phyloP scores from a whole-genome alignment of 2,797 vertebrate genomes.

The Gallinago stenura region DNA sequence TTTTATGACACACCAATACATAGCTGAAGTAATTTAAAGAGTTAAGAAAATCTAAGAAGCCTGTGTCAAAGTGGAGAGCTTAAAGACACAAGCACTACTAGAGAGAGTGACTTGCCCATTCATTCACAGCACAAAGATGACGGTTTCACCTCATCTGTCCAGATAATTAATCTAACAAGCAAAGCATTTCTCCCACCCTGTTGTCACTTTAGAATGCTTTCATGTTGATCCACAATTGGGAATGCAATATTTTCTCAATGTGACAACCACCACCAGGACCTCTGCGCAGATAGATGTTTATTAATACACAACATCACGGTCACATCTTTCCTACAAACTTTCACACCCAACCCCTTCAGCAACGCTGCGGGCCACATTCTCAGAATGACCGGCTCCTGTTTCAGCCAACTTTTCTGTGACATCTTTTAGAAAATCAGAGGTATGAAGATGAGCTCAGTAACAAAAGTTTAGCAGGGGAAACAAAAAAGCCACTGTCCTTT shows the following conservation, averaged over 20 bases:
- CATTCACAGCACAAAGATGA: neutral
- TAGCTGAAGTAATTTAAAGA: neutral
- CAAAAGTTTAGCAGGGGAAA: accelerated
- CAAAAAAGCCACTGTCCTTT: neutral
- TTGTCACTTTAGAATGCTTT: neutral
- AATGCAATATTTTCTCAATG: neutral
- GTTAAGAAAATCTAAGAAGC: neutral
- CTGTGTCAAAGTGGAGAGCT: neutral
- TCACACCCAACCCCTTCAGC: neutral
- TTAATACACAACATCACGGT: neutral
- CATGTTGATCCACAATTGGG: neutral
- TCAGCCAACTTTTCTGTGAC: neutral
- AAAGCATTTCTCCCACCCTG: neutral
- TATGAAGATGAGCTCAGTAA: neutral
- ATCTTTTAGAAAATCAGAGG: neutral
- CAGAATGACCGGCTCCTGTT: neutral
- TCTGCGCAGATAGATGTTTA: neutral
- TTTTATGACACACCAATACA: neutral
- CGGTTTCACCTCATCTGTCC: neutral
- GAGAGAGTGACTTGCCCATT: neutral
- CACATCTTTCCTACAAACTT: neutral
- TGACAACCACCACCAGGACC: neutral
- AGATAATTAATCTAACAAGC: neutral
- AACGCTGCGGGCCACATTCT: neutral
- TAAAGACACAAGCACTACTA: neutral